These are phyloP conservation scores for Parnassius apollo DNA, from an alignment of 2,888 invertebrate species.

Conservation along the genomic window DNA sequence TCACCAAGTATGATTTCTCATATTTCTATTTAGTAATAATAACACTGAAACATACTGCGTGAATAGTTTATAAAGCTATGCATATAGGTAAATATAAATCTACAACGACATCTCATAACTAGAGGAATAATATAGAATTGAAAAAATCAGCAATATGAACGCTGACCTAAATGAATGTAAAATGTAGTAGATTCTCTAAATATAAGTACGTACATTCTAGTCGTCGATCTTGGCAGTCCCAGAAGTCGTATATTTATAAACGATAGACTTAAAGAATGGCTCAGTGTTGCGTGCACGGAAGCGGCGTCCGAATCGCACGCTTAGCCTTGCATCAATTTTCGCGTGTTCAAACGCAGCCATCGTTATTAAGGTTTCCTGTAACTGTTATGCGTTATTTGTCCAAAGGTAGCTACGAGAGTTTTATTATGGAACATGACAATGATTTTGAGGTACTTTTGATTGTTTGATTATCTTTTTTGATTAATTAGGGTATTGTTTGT, in stretches of 20 bases:
- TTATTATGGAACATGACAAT: slow-evolving; percentile 69
- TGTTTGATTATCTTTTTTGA: no score
- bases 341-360: slow-evolving; percentile 37
- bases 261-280: slow-evolving; percentile 55
- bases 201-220: slow-evolving; percentile 47
- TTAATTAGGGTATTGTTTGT: no score
- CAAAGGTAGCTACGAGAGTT: slow-evolving; percentile 59
- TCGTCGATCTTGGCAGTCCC: slow-evolving; percentile 60
- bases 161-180: slow-evolving; percentile 19
- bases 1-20: no score
- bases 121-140: background rate
- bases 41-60: no score
- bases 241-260: slow-evolving; percentile 67
- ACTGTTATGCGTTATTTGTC: slow-evolving; percentile 57
- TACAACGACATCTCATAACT: slow-evolving; percentile 4
- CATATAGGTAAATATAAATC: no score
- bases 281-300: slow-evolving; percentile 58
- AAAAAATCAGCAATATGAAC: background rate
- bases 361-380: slow-evolving; percentile 32
- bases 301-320: slow-evolving; percentile 44
- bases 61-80: no score
- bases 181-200: slow-evolving; percentile 38
- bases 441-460: slow-evolving; percentile 64
- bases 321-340: slow-evolving; percentile 37
- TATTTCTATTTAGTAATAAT: no score